Percentiles rank a stretch among this genome's conserved stretches.
Conservation (phyloP, 2,888 invertebrate species). For the Ectropis crepuscularia region DNA sequence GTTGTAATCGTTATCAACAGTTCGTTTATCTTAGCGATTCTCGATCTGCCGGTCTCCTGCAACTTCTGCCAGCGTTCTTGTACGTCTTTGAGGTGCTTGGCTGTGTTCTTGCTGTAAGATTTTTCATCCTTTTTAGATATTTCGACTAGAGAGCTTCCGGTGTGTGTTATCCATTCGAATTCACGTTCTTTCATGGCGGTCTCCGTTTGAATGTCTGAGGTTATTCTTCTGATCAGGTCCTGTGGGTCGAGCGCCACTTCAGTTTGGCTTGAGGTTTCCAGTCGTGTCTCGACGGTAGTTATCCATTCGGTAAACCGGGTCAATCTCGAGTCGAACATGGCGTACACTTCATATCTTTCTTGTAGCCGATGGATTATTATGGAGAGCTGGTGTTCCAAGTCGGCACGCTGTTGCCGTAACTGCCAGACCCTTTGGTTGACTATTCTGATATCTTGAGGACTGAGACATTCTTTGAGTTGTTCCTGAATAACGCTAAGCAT, state of each 20-base stretch:
- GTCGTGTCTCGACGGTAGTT: constrained; percentile 86
- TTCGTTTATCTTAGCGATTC: constrained; percentile 89
- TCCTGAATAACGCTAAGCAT: constrained; percentile 90
- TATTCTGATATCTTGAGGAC: constrained; percentile 92
- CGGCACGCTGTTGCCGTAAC: constrained; percentile 91
- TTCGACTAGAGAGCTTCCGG: constrained; percentile 87
- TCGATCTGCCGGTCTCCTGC: constrained; percentile 86
- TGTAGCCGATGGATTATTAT: constrained; percentile 89
- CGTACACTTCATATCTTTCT: constrained; percentile 89
- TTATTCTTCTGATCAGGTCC: constrained; percentile 88
- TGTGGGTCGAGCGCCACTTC: constrained; percentile 87
- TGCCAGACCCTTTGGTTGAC: constrained; percentile 92
- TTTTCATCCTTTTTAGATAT: constrained; percentile 86
- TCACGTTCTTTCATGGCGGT: constrained; percentile 91
- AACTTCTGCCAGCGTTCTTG: constrained; percentile 89
- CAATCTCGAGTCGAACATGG: constrained; percentile 88
- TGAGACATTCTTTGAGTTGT: constrained; percentile 93
- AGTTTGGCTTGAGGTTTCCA: constrained; percentile 84
- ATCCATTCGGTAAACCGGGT: constrained; percentile 89
- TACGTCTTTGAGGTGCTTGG: constrained; percentile 85
- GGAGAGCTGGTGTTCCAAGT: constrained; percentile 91
- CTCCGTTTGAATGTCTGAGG: constrained; percentile 90
- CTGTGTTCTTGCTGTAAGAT: constrained; percentile 77
- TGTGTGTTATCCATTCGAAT: constrained; percentile 90
- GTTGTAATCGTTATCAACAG: constrained; percentile 88